These are phyloP conservation scores for Oplegnathus fasciatus DNA, from an alignment of 2,113 vertebrate species.

Conservation along the genomic window DNA sequence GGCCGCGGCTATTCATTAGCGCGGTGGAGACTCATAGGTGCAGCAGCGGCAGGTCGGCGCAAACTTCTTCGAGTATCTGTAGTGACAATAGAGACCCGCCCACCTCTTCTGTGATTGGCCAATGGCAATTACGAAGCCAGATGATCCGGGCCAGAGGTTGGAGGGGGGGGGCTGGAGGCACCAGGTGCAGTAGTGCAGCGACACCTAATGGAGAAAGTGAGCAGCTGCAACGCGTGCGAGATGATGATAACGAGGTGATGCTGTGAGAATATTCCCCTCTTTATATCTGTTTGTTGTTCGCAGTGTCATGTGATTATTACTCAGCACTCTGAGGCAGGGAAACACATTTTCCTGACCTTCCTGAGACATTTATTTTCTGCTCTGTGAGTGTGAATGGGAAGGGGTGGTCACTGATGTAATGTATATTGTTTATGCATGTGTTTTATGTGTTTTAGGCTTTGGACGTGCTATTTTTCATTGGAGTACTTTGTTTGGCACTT, in stretches of 20 bases:
- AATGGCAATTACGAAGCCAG: constrained; percentile 18
- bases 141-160: constrained; percentile 39
- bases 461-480: constrained; percentile 60
- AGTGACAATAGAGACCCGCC: constrained; percentile 76
- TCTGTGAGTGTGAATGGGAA: constrained; percentile 23
- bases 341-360: constrained; percentile 23
- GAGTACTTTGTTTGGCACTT: constrained; percentile 68
- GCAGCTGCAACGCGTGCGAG: constrained; percentile 38
- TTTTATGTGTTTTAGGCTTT: constrained; percentile 48
- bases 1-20: constrained; percentile 75
- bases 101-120: constrained; percentile 76
- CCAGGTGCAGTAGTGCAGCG: constrained; percentile 60
- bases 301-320: constrained; percentile 10
- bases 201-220: constrained; percentile 53
- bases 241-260: background rate
- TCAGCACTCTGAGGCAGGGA: background rate
- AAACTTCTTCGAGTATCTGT: constrained; percentile 76
- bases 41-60: constrained; percentile 69
- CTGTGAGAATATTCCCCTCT: constrained; percentile 14
- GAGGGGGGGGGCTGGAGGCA: background rate
- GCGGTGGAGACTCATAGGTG: constrained; percentile 67
- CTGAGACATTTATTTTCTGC: constrained; percentile 36
- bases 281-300: constrained; percentile 9
- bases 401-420: constrained; percentile 49
- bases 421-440: constrained; percentile 60